These are phyloP conservation scores for Capitella teleta DNA, from an alignment of 1,140 invertebrate genomes.

Conservation along the genomic window DNA sequence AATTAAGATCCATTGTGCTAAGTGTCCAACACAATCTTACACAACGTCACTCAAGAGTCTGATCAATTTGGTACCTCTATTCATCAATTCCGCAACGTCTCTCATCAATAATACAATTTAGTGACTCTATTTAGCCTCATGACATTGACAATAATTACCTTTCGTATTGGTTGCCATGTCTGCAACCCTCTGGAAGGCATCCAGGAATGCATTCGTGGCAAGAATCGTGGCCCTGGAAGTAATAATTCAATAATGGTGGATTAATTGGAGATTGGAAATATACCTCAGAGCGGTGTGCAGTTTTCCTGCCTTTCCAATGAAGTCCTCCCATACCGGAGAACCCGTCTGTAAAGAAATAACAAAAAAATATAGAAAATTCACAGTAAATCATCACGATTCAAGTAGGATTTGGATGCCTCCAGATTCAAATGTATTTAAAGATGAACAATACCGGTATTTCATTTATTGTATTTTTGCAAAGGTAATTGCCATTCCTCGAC, in stretches of 20 bases:
- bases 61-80: too few relatives aligned
- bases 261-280: conserved; percentile 17
- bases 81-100: too few relatives aligned
- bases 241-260: background rate
- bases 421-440: too few relatives aligned
- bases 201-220: conserved; percentile 79
- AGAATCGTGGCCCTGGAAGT: conserved; percentile 67
- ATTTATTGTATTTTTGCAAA: too few relatives aligned
- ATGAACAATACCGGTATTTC: too few relatives aligned
- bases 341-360: conserved; percentile 63
- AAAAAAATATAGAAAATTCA: background rate
- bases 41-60: too few relatives aligned
- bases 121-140: background rate
- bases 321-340: conserved; percentile 86
- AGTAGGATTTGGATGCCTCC: too few relatives aligned
- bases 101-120: too few relatives aligned
- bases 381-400: too few relatives aligned
- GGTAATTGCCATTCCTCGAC: too few relatives aligned
- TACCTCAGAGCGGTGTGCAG: conserved; percentile 85
- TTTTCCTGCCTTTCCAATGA: conserved; percentile 83
- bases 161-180: conserved; percentile 86
- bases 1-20: too few relatives aligned
- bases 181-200: conserved; percentile 93
- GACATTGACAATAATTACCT: conserved; percentile 52
- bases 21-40: too few relatives aligned